Evolutionary conservation across 2,113 vertebrate genomes (phyloP).

Genomic region (Pavo muticus): DNA sequence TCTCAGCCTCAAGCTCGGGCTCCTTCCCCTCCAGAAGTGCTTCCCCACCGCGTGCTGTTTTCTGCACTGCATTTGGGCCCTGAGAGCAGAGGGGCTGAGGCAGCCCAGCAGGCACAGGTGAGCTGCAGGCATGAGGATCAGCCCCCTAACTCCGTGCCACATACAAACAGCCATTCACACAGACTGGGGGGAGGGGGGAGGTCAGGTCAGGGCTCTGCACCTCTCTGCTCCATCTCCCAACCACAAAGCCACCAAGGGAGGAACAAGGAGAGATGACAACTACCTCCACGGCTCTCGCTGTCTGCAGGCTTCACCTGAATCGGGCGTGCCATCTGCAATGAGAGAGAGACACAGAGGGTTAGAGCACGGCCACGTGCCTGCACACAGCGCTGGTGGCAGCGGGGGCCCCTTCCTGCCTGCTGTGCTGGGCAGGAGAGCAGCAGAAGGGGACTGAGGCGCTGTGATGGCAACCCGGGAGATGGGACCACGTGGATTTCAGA

Average conservation of each 20-base stretch:
- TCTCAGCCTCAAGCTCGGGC: neutral
- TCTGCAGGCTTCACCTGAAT: conserved; percentile 92
- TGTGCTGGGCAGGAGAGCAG: neutral
- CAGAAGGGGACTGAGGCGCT: neutral
- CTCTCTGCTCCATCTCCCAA: neutral
- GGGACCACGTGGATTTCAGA: neutral
- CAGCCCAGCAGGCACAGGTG: neutral
- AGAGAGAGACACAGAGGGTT: conserved; percentile 39
- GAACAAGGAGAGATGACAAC: conserved; percentile 77
- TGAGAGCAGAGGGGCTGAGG: neutral
- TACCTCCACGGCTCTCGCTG: conserved; percentile 98
- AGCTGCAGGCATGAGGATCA: neutral
- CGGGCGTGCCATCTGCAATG: conserved; percentile 83
- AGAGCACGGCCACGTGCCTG: neutral
- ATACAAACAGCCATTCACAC: neutral
- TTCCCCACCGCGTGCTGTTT: neutral
- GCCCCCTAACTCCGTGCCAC: neutral
- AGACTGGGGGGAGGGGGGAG: neutral
- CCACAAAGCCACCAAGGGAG: neutral
- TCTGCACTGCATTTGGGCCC: neutral
- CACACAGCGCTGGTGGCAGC: neutral
- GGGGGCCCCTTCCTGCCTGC: neutral
- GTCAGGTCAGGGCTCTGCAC: neutral
- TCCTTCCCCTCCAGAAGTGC: neutral
- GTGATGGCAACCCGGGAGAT: neutral